Evolutionary conservation across 1,140 invertebrate genomes (phyloP).

Genomic region (Apis laboriosa): DNA sequence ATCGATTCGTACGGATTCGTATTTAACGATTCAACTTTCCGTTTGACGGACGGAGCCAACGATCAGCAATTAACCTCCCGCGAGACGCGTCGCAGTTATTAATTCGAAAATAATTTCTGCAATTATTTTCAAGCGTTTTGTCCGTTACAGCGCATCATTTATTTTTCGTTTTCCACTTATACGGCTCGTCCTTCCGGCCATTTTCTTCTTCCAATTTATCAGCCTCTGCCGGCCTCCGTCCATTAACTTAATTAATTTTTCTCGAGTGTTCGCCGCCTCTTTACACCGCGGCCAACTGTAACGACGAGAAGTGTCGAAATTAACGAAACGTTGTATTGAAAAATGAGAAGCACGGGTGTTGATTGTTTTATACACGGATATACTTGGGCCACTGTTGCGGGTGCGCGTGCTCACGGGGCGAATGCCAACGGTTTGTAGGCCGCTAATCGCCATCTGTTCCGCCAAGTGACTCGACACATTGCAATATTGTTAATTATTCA

Average conservation of each 20-base stretch:
- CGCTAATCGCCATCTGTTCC: slow-evolving; percentile 64
- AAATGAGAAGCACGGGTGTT: slow-evolving; percentile 59
- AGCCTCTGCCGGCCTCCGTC: slow-evolving; percentile 18
- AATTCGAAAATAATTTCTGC: slow-evolving; percentile 60
- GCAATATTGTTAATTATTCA: slow-evolving; percentile 61
- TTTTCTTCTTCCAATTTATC: slow-evolving; percentile 52
- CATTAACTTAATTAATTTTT: slow-evolving; percentile 66
- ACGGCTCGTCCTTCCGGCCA: slow-evolving; percentile 45
- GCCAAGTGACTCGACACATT: slow-evolving; percentile 61
- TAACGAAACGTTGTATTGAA: slow-evolving; percentile 59
- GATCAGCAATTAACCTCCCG: slow-evolving; percentile 43
- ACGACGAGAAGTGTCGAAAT: slow-evolving; percentile 53
- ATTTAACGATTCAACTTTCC: not conserved
- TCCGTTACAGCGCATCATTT: slow-evolving; percentile 48
- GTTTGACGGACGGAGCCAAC: too few relatives aligned
- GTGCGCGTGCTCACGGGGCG: slow-evolving; percentile 14
- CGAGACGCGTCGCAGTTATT: slow-evolving; percentile 48
- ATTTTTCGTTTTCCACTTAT: slow-evolving; percentile 52
- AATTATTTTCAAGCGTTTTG: slow-evolving; percentile 56
- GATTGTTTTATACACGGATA: slow-evolving; percentile 67
- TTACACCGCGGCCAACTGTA: slow-evolving; percentile 20
- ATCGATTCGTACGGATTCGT: too few relatives aligned
- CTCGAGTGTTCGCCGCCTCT: slow-evolving; percentile 13
- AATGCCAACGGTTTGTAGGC: slow-evolving; percentile 61
- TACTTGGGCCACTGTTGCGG: not conserved